Conservation (phyloP, 2,113 vertebrate genomes). For the Stercorarius parasiticus region DNA sequence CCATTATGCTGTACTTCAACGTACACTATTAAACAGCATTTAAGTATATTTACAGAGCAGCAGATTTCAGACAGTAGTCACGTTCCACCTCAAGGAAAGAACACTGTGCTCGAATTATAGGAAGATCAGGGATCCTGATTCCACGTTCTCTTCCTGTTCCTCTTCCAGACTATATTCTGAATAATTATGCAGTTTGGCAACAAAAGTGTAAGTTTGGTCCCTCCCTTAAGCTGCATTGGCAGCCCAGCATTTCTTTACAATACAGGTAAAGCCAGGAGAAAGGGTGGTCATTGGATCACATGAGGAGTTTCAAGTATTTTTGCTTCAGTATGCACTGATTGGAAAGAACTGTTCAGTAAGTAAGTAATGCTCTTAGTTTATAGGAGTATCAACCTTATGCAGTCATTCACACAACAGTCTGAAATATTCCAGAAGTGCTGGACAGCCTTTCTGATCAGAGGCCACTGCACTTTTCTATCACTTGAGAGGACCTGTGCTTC, state of each 20-base stretch:
- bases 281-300: not conserved
- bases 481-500: not conserved
- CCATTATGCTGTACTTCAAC: not conserved
- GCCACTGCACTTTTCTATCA: not conserved
- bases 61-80: not conserved
- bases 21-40: not conserved
- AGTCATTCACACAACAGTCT: not conserved
- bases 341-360: not conserved
- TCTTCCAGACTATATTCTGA: not conserved
- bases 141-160: not conserved
- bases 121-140: not conserved
- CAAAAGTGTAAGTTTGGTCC: not conserved
- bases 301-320: not conserved
- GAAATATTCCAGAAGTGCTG: not conserved
- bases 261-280: not conserved
- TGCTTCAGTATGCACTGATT: not conserved
- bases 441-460: not conserved
- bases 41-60: not conserved
- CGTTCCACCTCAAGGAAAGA: not conserved
- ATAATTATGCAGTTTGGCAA: not conserved
- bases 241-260: not conserved
- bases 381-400: accelerated
- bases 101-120: not conserved
- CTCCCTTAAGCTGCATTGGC: not conserved
- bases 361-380: not conserved